These are phyloP conservation scores for Torymus aiolomorphi DNA, from an alignment of 2,888 invertebrate genomes.

Conservation along the genomic window DNA sequence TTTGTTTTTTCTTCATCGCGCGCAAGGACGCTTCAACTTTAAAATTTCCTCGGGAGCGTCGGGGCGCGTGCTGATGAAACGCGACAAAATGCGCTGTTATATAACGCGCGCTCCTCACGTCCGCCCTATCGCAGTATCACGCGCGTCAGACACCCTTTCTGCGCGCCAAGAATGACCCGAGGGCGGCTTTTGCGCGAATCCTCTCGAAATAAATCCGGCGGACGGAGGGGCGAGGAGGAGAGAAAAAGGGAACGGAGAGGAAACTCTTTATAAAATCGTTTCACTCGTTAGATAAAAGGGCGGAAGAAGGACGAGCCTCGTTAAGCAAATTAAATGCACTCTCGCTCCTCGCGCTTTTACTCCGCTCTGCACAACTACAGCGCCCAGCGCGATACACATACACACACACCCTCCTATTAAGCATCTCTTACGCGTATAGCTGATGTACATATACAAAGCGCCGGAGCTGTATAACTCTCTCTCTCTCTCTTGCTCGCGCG, in stretches of 20 bases:
- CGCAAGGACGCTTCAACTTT: too few species aligned
- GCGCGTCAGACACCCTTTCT: background rate
- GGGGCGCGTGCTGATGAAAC: too few species aligned
- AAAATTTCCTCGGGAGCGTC: too few species aligned
- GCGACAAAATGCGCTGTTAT: too few species aligned
- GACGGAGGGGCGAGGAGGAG: conserved; percentile 16
- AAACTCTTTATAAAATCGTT: conserved; percentile 61
- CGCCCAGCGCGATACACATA: too few species aligned
- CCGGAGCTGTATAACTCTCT: too few species aligned
- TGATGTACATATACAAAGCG: background rate
- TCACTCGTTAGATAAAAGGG: conserved; percentile 62
- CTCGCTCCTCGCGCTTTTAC: conserved; percentile 34
- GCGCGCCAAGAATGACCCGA: background rate
- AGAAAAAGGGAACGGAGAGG: too few species aligned
- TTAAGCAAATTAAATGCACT: conserved; percentile 67
- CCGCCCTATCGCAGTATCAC: background rate
- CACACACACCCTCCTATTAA: background rate
- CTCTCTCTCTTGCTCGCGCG: background rate
- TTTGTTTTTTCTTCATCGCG: too few species aligned
- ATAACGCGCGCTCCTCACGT: too few species aligned
- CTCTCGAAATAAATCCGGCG: conserved; percentile 62
- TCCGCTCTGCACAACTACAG: background rate
- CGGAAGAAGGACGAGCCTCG: conserved; percentile 62
- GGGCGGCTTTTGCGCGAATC: background rate
- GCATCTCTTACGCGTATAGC: too few species aligned